Conservation (phyloP, 2,888 invertebrate species). For the Tenthredo mesomela region DNA sequence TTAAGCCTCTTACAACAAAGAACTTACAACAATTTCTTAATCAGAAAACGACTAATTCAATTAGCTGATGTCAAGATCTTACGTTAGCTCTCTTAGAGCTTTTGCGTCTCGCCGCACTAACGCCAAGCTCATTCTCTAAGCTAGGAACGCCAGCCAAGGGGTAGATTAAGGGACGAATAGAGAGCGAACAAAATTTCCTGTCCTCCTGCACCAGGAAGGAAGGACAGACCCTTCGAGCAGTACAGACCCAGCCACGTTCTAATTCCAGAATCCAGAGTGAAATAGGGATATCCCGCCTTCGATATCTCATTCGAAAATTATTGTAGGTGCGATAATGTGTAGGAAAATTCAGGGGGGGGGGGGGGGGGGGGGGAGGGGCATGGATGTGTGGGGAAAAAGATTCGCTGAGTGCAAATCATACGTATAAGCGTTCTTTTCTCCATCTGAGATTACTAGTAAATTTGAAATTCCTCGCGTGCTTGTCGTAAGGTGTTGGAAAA, state of each 20-base stretch:
- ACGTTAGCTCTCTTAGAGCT: not conserved
- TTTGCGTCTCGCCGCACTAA: not conserved
- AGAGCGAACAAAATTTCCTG: not conserved
- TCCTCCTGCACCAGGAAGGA: not conserved
- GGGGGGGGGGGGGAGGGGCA: not conserved
- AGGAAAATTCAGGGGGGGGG: not conserved
- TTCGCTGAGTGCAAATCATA: not conserved
- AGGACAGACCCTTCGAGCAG: not conserved
- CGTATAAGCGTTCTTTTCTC: not conserved
- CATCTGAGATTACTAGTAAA: conserved; percentile 25
- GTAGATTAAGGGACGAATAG: not conserved
- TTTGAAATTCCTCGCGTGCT: conserved; percentile 34
- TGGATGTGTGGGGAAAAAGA: no score
- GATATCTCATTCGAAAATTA: not conserved
- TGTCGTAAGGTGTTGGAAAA: conserved; percentile 21
- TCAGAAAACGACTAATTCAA: conserved; percentile 32
- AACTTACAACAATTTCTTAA: conserved; percentile 34
- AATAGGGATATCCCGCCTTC: not conserved
- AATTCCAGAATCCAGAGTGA: not conserved
- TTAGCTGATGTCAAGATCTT: conserved; percentile 26
- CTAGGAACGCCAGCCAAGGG: not conserved
- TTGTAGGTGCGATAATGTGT: not conserved
- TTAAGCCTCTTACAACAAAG: conserved; percentile 12
- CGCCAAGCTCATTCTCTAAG: not conserved
- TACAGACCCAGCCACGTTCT: not conserved